Conservation (phyloP, 2,797 vertebrate genomes). For the Uromys caudimaculatus region DNA sequence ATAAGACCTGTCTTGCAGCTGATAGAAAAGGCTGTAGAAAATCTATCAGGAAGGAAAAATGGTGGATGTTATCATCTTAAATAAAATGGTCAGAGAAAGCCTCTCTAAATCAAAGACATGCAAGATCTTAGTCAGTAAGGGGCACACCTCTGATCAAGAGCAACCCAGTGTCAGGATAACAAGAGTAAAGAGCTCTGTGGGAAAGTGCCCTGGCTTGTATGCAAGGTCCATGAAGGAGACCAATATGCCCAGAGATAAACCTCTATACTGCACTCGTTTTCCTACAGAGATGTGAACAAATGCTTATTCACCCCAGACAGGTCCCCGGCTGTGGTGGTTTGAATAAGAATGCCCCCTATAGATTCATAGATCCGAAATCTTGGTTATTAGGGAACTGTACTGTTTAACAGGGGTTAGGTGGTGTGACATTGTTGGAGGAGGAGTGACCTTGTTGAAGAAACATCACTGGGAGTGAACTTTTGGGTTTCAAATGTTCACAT, state of each 20-base stretch:
- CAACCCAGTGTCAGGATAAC: not conserved
- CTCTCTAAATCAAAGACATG: not conserved
- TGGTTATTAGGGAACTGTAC: not conserved
- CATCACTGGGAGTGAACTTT: not conserved
- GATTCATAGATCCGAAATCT: not conserved
- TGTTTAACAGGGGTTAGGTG: not conserved
- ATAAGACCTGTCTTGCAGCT: not conserved
- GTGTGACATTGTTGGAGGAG: not conserved
- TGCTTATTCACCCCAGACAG: not conserved
- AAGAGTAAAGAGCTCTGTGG: not conserved
- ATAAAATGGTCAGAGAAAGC: not conserved
- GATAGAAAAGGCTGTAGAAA: not conserved
- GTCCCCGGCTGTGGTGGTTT: not conserved
- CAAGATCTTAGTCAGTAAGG: not conserved
- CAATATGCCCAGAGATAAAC: not conserved
- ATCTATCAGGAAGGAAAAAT: not conserved
- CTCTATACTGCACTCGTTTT: not conserved
- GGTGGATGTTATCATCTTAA: not conserved
- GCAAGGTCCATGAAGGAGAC: not conserved
- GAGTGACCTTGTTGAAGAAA: not conserved
- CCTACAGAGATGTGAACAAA: not conserved
- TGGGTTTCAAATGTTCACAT: not conserved
- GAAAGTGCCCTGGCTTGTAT: not conserved
- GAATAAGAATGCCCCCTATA: not conserved
- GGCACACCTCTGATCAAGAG: not conserved